A percentile compares a stretch with the other conserved stretches of the same genome.
Conservation (phyloP, 2,113 vertebrate species). For the Arizona elegans region DNA sequence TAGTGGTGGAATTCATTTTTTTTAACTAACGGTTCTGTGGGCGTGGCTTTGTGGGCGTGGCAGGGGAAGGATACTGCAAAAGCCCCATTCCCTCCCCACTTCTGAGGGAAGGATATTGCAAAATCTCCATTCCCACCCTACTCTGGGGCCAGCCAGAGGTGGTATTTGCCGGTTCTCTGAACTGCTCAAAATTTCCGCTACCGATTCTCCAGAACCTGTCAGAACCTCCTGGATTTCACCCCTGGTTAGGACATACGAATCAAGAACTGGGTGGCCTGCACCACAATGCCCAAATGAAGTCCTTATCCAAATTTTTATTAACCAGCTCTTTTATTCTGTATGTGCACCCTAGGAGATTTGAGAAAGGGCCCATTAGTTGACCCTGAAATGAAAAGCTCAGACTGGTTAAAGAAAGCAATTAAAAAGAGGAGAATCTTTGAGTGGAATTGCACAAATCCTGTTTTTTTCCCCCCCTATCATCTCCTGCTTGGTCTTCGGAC, state of each 20-base stretch:
- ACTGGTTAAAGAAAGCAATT: constrained; percentile 54
- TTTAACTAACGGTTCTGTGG: too few relatives aligned
- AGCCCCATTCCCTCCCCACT: too few relatives aligned
- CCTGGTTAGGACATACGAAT: constrained; percentile 50
- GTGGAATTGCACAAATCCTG: constrained; percentile 40
- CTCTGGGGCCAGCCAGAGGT: too few relatives aligned
- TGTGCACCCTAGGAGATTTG: constrained; percentile 43
- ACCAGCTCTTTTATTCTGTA: constrained; percentile 68
- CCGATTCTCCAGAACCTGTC: too few relatives aligned
- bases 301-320: constrained; percentile 60
- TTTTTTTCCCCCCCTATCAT: constrained; percentile 35
- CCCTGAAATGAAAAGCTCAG: constrained; percentile 8
- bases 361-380: constrained; percentile 44
- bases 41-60: too few relatives aligned
- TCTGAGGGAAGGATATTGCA: too few relatives aligned
- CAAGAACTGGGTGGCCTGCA: constrained; percentile 52
- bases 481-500: constrained; percentile 31
- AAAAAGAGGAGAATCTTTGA: constrained; percentile 22
- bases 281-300: constrained; percentile 59
- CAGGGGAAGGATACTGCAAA: too few relatives aligned
- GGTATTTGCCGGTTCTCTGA: too few relatives aligned
- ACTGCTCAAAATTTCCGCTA: too few relatives aligned
- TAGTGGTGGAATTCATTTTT: too few relatives aligned
- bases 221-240: too few relatives aligned
- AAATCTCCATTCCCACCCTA: too few relatives aligned